Evolutionary conservation across 2,888 invertebrate genomes (phyloP).

Genomic region (Exocentrus adspersus): DNA sequence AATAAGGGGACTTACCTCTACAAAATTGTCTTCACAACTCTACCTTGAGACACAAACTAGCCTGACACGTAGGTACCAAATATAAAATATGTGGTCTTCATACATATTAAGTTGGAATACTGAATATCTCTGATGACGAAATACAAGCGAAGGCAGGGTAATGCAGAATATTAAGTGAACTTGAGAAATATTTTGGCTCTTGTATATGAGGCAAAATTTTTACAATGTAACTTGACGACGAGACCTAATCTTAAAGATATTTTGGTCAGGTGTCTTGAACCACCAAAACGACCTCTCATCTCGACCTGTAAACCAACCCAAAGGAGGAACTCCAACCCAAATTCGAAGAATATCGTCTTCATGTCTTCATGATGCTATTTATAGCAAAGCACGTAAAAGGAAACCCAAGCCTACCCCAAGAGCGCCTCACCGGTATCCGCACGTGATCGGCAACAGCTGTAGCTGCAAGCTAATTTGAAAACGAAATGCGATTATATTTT

Average conservation of each 20-base stretch:
- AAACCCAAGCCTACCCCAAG: background rate
- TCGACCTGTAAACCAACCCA: no score
- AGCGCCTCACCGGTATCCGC: background rate
- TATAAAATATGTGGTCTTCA: slow-evolving; percentile 25
- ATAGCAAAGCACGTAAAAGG: background rate
- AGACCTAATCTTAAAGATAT: no score
- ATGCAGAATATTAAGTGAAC: slow-evolving; percentile 3
- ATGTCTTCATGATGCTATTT: background rate
- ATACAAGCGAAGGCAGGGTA: slow-evolving; percentile 4
- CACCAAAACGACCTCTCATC: no score
- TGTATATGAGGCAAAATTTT: no score
- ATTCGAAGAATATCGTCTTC: background rate
- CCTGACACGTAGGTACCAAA: slow-evolving; percentile 18
- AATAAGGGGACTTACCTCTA: slow-evolving; percentile 6
- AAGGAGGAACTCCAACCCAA: no score
- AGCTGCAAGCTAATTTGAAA: slow-evolving; percentile 27
- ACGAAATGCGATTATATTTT: slow-evolving; percentile 34
- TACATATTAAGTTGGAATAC: slow-evolving; percentile 30
- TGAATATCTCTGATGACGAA: slow-evolving; percentile 20
- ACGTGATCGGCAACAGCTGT: slow-evolving; percentile 12
- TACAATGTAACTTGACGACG: no score
- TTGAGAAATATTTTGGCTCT: no score
- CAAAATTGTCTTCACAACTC: slow-evolving; percentile 9
- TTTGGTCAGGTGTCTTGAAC: no score
- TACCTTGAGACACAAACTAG: slow-evolving; percentile 25